Conservation (phyloP, 2,113 vertebrate species). For the Gallinago jamesoni region DNA sequence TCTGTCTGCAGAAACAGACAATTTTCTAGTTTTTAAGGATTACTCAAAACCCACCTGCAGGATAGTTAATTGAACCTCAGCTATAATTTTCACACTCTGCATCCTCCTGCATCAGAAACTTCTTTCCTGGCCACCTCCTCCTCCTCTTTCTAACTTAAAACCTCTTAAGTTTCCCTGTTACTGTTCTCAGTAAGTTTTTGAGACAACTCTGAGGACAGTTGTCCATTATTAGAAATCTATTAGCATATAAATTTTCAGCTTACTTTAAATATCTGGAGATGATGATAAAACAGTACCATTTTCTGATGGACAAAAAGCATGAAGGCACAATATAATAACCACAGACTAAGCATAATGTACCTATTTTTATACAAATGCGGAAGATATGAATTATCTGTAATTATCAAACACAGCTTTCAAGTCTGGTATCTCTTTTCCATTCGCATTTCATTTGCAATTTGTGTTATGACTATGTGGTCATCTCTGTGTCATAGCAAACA, state of each 20-base stretch:
- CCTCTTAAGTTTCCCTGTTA: background rate
- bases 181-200: background rate
- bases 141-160: background rate
- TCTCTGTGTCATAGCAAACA: background rate
- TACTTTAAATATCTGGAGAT: background rate
- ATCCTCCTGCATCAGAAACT: background rate
- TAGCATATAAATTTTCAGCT: background rate
- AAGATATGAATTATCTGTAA: background rate
- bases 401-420: background rate
- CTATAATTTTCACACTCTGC: background rate
- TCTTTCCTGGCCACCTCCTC: background rate
- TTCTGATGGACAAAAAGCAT: background rate
- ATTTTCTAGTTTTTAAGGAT: background rate
- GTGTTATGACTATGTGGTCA: background rate
- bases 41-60: background rate
- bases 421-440: background rate
- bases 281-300: background rate
- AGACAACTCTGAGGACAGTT: background rate
- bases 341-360: background rate
- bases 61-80: background rate
- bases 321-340: background rate
- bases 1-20: background rate
- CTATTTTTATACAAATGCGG: background rate
- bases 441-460: background rate
- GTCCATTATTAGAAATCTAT: background rate